Evolutionary conservation across 2,888 invertebrate genomes (phyloP).

Genomic region (Nudaria mundana): DNA sequence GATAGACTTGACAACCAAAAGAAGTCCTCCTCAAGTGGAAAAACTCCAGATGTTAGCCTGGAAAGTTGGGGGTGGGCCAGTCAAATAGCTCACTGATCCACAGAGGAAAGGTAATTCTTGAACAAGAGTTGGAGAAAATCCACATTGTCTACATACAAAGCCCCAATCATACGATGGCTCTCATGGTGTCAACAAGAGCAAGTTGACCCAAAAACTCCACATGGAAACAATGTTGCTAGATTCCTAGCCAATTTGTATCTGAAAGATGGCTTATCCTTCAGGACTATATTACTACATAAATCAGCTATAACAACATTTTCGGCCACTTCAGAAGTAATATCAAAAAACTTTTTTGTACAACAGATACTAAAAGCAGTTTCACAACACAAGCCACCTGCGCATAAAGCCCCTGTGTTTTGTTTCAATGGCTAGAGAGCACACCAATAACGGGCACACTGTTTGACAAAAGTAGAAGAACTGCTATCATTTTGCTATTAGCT

Average conservation of each 20-base stretch:
- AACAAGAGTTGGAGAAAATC: too few relatives aligned
- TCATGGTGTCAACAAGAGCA: neutral
- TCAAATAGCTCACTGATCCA: neutral
- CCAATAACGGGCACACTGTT: neutral
- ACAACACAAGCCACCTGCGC: neutral
- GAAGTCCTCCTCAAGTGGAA: slow-evolving; percentile 3
- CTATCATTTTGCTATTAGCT: too few relatives aligned
- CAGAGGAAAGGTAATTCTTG: neutral
- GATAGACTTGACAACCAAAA: too few relatives aligned
- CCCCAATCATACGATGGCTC: neutral
- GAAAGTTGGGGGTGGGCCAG: slow-evolving; percentile 20
- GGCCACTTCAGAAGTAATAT: neutral
- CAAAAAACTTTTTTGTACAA: neutral
- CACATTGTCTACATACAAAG: too few relatives aligned
- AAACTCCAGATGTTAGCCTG: slow-evolving; percentile 4
- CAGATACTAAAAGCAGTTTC: neutral
- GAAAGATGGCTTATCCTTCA: neutral
- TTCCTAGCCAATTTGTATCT: too few relatives aligned
- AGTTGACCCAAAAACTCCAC: neutral
- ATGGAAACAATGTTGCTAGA: neutral
- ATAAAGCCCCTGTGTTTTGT: neutral
- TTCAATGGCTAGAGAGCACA: slow-evolving; percentile 2
- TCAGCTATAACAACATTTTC: neutral
- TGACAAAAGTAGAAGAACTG: slow-evolving; percentile 1
- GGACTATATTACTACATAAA: neutral